phyloP scores from a whole-genome alignment of 2,113 vertebrate genomes.

The Aegithalos caudatus region DNA sequence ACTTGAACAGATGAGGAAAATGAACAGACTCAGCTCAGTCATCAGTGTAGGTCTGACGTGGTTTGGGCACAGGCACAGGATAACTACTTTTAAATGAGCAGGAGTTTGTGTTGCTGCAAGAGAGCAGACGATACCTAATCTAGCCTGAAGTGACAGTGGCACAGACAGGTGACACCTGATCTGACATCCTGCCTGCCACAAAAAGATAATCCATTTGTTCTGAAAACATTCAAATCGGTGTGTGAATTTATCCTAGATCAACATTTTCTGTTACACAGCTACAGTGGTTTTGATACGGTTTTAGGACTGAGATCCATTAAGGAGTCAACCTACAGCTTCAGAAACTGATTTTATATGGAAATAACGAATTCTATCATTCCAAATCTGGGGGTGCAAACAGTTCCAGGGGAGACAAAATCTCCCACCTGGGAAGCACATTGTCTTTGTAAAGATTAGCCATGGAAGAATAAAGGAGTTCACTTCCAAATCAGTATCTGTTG shows the following conservation, averaged over 20 bases:
- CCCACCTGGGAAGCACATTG: background rate
- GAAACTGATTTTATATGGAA: background rate
- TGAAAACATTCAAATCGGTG: slow-evolving; percentile 25
- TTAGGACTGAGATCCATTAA: background rate
- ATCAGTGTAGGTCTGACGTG: background rate
- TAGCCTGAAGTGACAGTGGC: slow-evolving; percentile 14
- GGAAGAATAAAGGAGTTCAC: background rate
- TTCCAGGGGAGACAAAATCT: background rate
- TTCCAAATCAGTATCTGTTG: background rate
- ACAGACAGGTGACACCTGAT: slow-evolving; percentile 38
- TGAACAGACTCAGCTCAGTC: background rate
- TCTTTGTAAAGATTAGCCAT: background rate
- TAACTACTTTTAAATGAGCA: slow-evolving; percentile 24
- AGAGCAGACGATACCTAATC: slow-evolving; percentile 37
- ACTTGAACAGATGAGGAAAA: too few species aligned
- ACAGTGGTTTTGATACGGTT: background rate
- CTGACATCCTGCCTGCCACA: slow-evolving; percentile 6
- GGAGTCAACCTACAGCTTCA: background rate
- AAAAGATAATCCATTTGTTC: slow-evolving; percentile 43
- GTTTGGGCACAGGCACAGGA: background rate
- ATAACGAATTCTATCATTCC: background rate
- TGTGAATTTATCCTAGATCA: background rate
- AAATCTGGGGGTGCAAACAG: background rate
- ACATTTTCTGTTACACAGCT: background rate
- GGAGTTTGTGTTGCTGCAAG: background rate